Evolutionary conservation across 2,888 invertebrate species (phyloP), one percentile per base, ranked within the genome.

Genomic region (Norana najaformis): DNA sequence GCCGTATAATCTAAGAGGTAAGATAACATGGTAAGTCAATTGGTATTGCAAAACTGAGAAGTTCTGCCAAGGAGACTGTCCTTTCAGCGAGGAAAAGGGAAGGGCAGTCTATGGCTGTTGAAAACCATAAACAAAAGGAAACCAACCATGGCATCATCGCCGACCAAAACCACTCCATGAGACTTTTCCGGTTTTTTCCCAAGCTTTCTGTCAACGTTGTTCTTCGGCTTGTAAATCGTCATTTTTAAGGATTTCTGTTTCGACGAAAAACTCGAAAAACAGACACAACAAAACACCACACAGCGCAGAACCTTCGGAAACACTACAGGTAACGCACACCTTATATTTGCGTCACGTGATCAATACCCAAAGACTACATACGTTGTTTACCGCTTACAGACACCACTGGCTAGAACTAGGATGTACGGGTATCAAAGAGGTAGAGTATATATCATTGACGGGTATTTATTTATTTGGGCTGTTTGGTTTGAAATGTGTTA

Each of bases 191-290:
- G 37, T 23, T 85, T 85, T 35, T 36, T 85, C 6, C 36, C 37
- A 3, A 30, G 30, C 23, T 85, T 85, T 37, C 37, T 30, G 35
- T 85, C 85, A 35, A 23, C 85, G 37, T 20, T 35, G 23, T 35
- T 37, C 23, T 85, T 85, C 37, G 36, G 36, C 85, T 85, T 85
- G 85, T 85, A 85, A 36, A 85, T 85, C 85, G 85, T 85, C 85
- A 85, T 85, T 85, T 35, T 69, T n/a, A 11, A 69, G 4, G 5
- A 11, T 69, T 69, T 69, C 30, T n/a, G 69, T 23, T 47, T 30
- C n/a, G 69, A 69, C 69, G 69, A n/a, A 69, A n/a, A 69, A n/a
- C 69, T 69, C 11, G 30, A 16, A n/a, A 30, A 23, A 18, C 13
- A 18, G 14, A 47, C 1, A 47, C 47, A 47, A 8, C 23, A 4